phyloP scores from a whole-genome alignment of 2,113 vertebrate genomes.

The Ammodytes marinus region DNA sequence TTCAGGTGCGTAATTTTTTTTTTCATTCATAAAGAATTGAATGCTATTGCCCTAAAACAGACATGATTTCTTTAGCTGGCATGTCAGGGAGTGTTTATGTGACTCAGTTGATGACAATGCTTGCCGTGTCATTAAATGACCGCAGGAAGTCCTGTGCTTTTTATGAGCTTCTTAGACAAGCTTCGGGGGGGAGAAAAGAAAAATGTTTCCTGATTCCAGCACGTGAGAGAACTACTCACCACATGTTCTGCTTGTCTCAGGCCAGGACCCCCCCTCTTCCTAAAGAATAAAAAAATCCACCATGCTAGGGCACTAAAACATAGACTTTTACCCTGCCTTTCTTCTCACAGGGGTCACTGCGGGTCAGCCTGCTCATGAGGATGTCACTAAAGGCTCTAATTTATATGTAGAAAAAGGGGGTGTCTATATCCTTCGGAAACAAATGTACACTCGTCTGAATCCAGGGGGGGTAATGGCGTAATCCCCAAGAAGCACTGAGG shows the following conservation, averaged over 20 bases:
- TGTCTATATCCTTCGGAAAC: background rate
- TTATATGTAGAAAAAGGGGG: background rate
- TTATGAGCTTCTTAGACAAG: conserved; percentile 80
- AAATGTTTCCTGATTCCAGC: conserved; percentile 75
- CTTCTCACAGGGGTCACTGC: conserved; percentile 31
- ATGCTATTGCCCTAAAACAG: conserved; percentile 15
- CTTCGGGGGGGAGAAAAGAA: conserved; percentile 46
- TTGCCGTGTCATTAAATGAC: conserved; percentile 80
- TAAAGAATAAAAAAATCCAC: conserved; percentile 26
- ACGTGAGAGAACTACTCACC: conserved; percentile 63
- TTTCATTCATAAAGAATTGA: conserved; percentile 14
- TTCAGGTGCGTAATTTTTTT: conserved; percentile 13
- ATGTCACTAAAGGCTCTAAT: background rate
- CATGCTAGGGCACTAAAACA: conserved; percentile 44
- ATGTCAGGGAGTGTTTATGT: conserved; percentile 79
- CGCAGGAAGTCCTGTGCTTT: conserved; percentile 80
- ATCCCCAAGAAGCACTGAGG: conserved; percentile 25
- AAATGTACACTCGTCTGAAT: conserved; percentile 26
- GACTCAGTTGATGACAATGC: conserved; percentile 81
- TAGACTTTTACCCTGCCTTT: conserved; percentile 34
- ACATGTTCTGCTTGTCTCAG: conserved; percentile 61
- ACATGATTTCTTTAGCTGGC: conserved; percentile 58
- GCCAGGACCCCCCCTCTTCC: conserved; percentile 18
- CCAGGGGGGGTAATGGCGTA: conserved; percentile 36
- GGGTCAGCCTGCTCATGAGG: conserved; percentile 16